phyloP scores from a whole-genome alignment of 2,888 invertebrate species.

The Scaptomyza flava region DNA sequence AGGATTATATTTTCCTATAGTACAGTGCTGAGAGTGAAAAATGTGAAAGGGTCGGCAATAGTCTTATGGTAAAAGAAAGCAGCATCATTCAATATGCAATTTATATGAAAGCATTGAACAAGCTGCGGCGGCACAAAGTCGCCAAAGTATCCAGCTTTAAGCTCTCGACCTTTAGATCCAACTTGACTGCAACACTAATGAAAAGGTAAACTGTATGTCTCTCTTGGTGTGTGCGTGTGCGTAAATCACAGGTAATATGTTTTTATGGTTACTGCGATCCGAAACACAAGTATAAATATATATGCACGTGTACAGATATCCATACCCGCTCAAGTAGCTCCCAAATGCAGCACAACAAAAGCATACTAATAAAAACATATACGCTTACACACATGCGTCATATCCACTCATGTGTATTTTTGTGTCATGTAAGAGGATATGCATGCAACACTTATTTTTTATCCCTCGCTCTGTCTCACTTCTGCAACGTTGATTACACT shows the following conservation, averaged over 20 bases:
- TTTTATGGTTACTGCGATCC: constrained; percentile 71
- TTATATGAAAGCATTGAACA: constrained; percentile 58
- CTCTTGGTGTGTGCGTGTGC: neutral
- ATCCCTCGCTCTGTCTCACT: constrained; percentile 1
- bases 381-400: constrained; percentile 29
- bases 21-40: no score
- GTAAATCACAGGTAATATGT: constrained; percentile 73
- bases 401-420: constrained; percentile 16
- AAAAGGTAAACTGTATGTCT: constrained; percentile 16
- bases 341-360: constrained; percentile 57
- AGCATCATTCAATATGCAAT: constrained; percentile 74
- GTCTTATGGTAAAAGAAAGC: constrained; percentile 7
- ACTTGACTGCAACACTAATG: constrained; percentile 35
- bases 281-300: constrained; percentile 17
- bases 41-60: constrained; percentile 14
- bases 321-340: constrained; percentile 22
- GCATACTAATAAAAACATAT: constrained; percentile 76
- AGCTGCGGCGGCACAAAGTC: constrained; percentile 21
- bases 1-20: neutral
- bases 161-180: neutral
- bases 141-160: constrained; percentile 1
- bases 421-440: constrained; percentile 76
- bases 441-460: constrained; percentile 73
- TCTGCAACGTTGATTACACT: constrained; percentile 69
- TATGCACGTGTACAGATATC: constrained; percentile 1